Evolutionary conservation across 2,888 invertebrate genomes (phyloP), one percentile per base, ranked within the genome.

Genomic region (Drosophila bunnanda): DNA sequence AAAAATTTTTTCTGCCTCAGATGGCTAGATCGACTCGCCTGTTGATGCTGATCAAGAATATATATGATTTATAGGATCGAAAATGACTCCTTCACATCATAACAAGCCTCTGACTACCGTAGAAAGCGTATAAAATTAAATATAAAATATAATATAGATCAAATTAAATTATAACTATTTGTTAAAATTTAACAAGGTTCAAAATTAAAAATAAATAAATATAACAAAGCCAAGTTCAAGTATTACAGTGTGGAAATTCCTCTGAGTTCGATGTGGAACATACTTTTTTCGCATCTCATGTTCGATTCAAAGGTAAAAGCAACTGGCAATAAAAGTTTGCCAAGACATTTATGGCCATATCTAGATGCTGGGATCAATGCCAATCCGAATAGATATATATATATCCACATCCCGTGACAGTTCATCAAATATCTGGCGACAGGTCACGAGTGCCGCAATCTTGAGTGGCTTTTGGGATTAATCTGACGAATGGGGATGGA

Each of bases 271-370:
- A 55, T 53, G 55, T 15, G 32, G 48, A 64, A 7, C 6, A 46
- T 64, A 44, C 56, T 28, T 15, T 13, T 28, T 15, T 13, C 15
- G 44, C 52, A 50, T 62, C 20, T 25, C 68, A 48, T 53, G 55
- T 30, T 36, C 46, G 39, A 25, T 61, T 32, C 69, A 70, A 50
- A 59, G 53, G 53, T 57, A 56, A 48, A 54, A 70, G 62, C 56
- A 53, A 62, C 52, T 57, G 54, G 72, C 43, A 44, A 82, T 88
- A 85, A 85, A 88, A 85, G 70, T 77, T 80, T 56, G 72, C 48
- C 53, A 78, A 76, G 80, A 88, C 88, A 80, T 85, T 82, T 77
- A 76, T 72, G 75, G 58, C 73, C 67, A 69, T 69, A 82, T 82
- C 78, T 68, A 52, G 32, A 30, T 55, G 52, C 55, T 53, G 39